These are phyloP conservation scores for Semicossyphus pulcher DNA, from an alignment of 2,113 vertebrate species.

Conservation along the genomic window DNA sequence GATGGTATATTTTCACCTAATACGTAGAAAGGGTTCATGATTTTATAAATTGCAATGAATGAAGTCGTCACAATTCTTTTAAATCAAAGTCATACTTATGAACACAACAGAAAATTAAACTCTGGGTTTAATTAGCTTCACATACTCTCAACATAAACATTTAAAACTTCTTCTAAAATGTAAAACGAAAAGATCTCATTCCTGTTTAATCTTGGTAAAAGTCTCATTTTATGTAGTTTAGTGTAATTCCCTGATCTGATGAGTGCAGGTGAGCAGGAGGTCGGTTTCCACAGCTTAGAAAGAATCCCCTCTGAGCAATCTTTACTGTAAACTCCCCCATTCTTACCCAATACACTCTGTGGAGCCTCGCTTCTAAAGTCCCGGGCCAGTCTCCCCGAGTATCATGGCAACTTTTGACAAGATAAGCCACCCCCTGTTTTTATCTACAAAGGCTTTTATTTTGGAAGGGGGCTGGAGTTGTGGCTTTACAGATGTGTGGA, in stretches of 20 bases:
- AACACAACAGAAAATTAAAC: neutral
- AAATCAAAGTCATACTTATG: neutral
- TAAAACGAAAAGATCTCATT: no score
- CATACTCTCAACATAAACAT: no score
- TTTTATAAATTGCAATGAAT: neutral
- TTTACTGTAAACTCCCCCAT: constrained; percentile 39
- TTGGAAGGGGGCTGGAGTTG: constrained; percentile 9
- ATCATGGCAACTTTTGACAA: constrained; percentile 59
- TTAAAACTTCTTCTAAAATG: no score
- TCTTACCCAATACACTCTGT: constrained; percentile 20
- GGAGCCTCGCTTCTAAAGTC: constrained; percentile 12
- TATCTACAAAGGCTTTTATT: constrained; percentile 51
- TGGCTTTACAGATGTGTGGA: constrained; percentile 36
- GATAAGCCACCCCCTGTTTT: constrained; percentile 33
- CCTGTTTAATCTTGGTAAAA: no score
- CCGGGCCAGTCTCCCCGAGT: constrained; percentile 18
- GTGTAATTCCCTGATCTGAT: constrained; percentile 11
- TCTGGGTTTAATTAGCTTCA: neutral
- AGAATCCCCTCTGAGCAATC: constrained; percentile 27
- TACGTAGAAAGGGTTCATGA: neutral
- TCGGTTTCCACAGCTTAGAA: constrained; percentile 26
- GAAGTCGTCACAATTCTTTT: neutral
- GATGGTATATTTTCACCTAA: neutral
- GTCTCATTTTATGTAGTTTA: neutral
- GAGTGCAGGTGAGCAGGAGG: constrained; percentile 38